Evolutionary conservation across 2,113 vertebrate genomes (phyloP).

Genomic region (Corythornis cristatus): DNA sequence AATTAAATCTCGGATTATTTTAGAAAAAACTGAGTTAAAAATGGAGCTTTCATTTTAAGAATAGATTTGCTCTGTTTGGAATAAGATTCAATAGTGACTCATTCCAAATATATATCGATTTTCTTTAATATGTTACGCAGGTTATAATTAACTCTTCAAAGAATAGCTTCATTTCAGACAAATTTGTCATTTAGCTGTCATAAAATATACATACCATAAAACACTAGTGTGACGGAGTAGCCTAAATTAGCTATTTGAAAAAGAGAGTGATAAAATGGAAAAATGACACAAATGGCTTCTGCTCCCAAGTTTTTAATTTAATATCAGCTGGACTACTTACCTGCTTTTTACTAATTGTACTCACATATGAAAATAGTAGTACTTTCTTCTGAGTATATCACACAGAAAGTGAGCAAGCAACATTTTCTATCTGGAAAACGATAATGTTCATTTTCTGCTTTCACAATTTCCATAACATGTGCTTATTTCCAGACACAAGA

Average conservation of each 20-base stretch:
- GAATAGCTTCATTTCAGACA: conserved; percentile 39
- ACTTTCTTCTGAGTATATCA: background rate
- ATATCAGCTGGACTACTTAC: background rate
- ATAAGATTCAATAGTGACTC: conserved; percentile 10
- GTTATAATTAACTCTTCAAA: conserved; percentile 67
- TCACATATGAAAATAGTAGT: background rate
- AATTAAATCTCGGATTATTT: conserved; percentile 11
- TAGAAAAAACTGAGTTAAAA: conserved; percentile 11
- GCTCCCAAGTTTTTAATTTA: conserved; percentile 27
- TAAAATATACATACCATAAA: conserved; percentile 39
- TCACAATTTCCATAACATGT: conserved; percentile 3
- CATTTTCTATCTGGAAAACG: background rate
- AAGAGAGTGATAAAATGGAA: conserved; percentile 38
- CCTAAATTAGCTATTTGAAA: conserved; percentile 46
- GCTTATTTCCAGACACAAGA: background rate
- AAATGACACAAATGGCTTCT: conserved; percentile 24
- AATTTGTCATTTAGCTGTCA: conserved; percentile 61
- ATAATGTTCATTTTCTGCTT: background rate
- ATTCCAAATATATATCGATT: conserved; percentile 57
- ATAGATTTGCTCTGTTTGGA: conserved; percentile 29
- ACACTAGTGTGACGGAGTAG: background rate
- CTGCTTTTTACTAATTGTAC: background rate
- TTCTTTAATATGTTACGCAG: conserved; percentile 37
- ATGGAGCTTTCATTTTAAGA: conserved; percentile 5
- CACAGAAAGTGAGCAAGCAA: background rate